phyloP scores from a whole-genome alignment of 1,140 invertebrate genomes.

The Neodiprion fabricii region DNA sequence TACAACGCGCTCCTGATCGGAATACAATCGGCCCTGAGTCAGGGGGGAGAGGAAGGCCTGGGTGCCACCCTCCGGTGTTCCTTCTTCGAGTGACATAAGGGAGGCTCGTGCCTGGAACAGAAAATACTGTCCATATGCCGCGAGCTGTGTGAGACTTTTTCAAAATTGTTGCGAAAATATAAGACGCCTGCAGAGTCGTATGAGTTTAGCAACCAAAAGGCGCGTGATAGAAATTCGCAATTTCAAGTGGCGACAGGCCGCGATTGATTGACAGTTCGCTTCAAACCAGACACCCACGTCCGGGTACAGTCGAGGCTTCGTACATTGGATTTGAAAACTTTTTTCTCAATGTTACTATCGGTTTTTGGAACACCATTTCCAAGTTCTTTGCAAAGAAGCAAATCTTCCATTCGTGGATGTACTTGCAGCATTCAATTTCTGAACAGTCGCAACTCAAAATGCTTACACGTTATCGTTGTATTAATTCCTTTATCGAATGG shows the following conservation, averaged over 20 bases:
- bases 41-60: neutral
- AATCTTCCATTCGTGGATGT: too few relatives aligned
- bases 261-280: neutral
- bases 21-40: neutral
- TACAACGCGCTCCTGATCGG: neutral
- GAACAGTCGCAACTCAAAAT: too few relatives aligned
- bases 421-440: too few relatives aligned
- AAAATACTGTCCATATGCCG: neutral
- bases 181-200: neutral
- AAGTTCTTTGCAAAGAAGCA: too few relatives aligned
- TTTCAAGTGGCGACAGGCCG: neutral
- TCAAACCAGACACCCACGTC: too few relatives aligned
- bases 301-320: too few relatives aligned
- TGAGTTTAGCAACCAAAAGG: neutral
- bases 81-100: neutral
- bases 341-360: too few relatives aligned
- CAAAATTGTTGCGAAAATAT: neutral
- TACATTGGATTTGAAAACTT: too few relatives aligned
- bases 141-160: neutral
- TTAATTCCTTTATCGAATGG: too few relatives aligned
- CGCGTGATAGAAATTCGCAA: neutral
- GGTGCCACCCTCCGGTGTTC: conserved; percentile 1
- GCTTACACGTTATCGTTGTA: too few relatives aligned
- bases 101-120: neutral
- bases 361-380: too few relatives aligned